Conservation (phyloP, 2,888 invertebrate genomes). For the Ligdia adustata region DNA sequence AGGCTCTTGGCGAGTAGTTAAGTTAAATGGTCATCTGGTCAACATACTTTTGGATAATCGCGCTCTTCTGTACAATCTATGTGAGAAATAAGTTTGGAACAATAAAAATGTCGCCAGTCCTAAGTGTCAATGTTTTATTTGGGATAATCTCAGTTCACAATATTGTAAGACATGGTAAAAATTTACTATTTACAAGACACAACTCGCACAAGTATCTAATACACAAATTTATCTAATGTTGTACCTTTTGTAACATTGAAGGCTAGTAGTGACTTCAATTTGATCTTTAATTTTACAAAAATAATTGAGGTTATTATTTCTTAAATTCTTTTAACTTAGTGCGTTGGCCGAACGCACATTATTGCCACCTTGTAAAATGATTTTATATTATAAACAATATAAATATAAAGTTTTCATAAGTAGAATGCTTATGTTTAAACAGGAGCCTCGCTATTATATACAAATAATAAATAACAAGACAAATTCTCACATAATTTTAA, state of each 20-base stretch:
- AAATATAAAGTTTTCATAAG: constrained; percentile 17
- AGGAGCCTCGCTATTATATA: constrained; percentile 51
- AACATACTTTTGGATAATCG: too few species aligned
- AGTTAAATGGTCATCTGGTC: too few species aligned
- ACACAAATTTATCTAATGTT: constrained; percentile 72
- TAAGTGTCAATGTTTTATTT: constrained; percentile 75
- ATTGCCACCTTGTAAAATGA: constrained; percentile 26
- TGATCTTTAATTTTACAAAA: constrained; percentile 73
- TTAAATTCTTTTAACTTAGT: constrained; percentile 67
- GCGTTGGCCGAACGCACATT: constrained; percentile 64
- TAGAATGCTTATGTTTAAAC: constrained; percentile 30
- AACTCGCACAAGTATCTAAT: constrained; percentile 50
- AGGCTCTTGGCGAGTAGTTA: too few species aligned
- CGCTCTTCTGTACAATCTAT: too few species aligned
- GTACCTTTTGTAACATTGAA: constrained; percentile 75
- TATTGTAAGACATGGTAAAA: constrained; percentile 75
- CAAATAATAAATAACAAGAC: constrained; percentile 24
- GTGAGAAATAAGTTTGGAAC: constrained; percentile 19
- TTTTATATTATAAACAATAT: not conserved
- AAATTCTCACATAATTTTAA: not conserved
- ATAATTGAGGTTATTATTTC: constrained; percentile 71
- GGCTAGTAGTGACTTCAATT: constrained; percentile 63
- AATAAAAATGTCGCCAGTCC: constrained; percentile 35
- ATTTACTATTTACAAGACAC: constrained; percentile 78
- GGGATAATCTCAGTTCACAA: constrained; percentile 82